Conservation (phyloP, 1,140 invertebrate species). For the Oryctes rhinoceros region DNA sequence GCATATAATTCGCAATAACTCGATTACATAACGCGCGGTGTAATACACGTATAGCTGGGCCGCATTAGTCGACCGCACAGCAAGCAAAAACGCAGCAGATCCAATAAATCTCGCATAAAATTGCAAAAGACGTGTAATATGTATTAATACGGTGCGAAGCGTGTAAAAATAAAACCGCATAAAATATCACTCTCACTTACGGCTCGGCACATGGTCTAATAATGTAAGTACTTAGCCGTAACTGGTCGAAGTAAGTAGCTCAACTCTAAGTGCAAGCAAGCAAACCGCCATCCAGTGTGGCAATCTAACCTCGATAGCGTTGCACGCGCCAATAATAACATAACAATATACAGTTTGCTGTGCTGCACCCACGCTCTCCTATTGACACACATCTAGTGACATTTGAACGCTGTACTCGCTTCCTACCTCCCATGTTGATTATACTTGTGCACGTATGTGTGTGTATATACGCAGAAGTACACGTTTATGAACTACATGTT, state of each 20-base stretch:
- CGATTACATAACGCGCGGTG: constrained; percentile 2
- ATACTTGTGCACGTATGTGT: constrained; percentile 9
- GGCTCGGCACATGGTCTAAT: constrained; percentile 32
- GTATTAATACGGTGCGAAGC: constrained; percentile 32
- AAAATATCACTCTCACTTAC: constrained; percentile 44
- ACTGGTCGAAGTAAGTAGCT: constrained; percentile 40
- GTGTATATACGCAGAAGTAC: background rate
- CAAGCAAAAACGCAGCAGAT: constrained; percentile 28
- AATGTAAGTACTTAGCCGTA: constrained; percentile 43
- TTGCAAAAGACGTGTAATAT: constrained; percentile 34
- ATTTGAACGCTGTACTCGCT: constrained; percentile 44
- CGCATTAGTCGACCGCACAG: background rate
- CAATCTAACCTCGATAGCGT: constrained; percentile 46
- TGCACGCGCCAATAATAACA: constrained; percentile 50
- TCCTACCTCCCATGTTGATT: constrained; percentile 39
- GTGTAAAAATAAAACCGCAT: constrained; percentile 26
- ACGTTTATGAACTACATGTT: constrained; percentile 8
- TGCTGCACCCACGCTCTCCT: constrained; percentile 46
- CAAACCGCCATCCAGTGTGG: constrained; percentile 39
- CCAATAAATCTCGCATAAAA: constrained; percentile 32
- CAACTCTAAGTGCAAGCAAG: constrained; percentile 40
- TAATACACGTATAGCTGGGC: background rate
- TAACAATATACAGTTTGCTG: constrained; percentile 47
- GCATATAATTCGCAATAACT: background rate
- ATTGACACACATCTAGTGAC: constrained; percentile 50